Conservation (phyloP, 2,888 invertebrate genomes). For the Hecatera dysodea region DNA sequence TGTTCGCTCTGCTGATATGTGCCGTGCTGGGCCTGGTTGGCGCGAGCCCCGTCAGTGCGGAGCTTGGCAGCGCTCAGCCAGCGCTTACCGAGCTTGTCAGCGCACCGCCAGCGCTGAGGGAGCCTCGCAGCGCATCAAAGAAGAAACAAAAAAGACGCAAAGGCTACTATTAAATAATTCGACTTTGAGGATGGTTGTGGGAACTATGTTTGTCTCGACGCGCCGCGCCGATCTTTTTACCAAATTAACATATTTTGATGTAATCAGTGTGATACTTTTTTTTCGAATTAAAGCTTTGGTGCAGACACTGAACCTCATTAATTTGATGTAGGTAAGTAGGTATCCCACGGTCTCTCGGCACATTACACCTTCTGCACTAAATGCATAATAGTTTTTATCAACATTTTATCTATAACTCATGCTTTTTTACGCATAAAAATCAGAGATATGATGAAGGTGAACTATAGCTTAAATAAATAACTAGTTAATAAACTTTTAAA, state of each 20-base stretch:
- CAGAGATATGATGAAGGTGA: background rate
- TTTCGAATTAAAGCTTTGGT: background rate
- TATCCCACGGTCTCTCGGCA: too few species aligned
- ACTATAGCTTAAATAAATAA: background rate
- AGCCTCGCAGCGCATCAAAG: constrained; percentile 1
- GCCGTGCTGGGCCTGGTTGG: background rate
- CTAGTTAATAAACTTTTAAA: background rate
- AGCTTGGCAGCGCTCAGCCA: background rate
- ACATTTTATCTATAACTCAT: background rate
- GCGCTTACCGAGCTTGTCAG: background rate
- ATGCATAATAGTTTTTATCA: background rate
- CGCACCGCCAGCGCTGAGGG: background rate
- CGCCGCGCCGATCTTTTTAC: background rate
- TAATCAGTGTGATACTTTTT: background rate
- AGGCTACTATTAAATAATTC: constrained; percentile 1
- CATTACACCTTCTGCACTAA: background rate
- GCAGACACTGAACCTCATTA: background rate
- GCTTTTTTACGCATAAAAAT: background rate
- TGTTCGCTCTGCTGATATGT: constrained; percentile 3
- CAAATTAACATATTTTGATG: background rate
- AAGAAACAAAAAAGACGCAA: background rate
- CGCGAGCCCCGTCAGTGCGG: background rate
- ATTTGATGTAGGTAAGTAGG: too few species aligned
- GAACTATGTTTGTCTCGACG: background rate
- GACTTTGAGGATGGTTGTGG: background rate